These are phyloP conservation scores for Anthoscopus minutus DNA, from an alignment of 2,113 vertebrate species.

Conservation along the genomic window DNA sequence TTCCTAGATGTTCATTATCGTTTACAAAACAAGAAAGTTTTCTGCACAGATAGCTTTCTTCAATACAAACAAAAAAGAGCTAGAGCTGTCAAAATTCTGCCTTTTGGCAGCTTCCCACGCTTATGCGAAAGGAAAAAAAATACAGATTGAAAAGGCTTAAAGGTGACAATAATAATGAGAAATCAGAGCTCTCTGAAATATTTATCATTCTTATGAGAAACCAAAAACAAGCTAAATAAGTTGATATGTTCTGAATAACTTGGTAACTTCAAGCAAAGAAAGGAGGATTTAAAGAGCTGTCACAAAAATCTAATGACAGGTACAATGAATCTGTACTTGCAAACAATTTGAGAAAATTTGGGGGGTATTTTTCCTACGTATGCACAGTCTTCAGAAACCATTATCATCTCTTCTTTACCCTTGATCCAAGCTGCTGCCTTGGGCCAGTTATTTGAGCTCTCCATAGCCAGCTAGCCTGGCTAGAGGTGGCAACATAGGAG, in stretches of 20 bases:
- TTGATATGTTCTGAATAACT: background rate
- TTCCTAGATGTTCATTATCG: background rate
- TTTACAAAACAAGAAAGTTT: background rate
- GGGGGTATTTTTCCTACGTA: background rate
- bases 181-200: background rate
- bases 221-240: background rate
- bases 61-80: background rate
- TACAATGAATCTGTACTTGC: background rate
- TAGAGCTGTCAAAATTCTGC: constrained; percentile 1
- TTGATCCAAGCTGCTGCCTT: background rate
- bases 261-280: background rate
- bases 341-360: background rate
- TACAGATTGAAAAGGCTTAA: background rate
- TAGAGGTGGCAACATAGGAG: background rate
- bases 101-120: background rate
- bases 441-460: background rate
- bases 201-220: background rate
- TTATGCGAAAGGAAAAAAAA: background rate
- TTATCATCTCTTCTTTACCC: background rate
- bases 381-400: background rate
- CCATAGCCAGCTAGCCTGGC: background rate
- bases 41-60: background rate
- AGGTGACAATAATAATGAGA: background rate
- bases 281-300: background rate
- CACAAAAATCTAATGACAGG: background rate